phyloP scores from a whole-genome alignment of 2,113 vertebrate genomes.

The Passerina amoena region DNA sequence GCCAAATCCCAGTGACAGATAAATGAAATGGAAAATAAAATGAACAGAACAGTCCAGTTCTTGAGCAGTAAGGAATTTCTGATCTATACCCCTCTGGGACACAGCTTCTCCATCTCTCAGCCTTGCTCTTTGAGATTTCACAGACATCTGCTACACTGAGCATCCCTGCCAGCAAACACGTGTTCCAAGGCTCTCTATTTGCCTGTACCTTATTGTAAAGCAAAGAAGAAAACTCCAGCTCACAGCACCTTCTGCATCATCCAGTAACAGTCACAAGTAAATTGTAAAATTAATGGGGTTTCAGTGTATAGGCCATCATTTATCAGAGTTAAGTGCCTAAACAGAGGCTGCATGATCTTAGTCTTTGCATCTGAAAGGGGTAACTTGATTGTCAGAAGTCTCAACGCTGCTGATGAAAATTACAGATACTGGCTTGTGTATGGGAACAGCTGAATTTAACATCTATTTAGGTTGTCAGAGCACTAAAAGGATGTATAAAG shows the following conservation, averaged over 20 bases:
- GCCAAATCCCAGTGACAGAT: background rate
- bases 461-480: background rate
- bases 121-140: background rate
- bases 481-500: background rate
- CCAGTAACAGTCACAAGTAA: background rate
- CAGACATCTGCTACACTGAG: background rate
- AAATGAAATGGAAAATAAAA: slow-evolving; percentile 12
- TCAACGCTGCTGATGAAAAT: background rate
- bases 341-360: background rate
- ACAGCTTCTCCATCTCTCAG: background rate
- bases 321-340: background rate
- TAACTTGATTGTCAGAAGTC: slow-evolving; percentile 1
- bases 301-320: background rate
- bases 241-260: background rate
- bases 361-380: background rate
- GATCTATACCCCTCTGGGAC: background rate
- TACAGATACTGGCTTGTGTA: background rate
- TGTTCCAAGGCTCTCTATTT: background rate
- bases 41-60: background rate
- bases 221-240: background rate
- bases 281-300: background rate
- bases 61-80: background rate
- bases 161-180: background rate
- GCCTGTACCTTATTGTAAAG: background rate
- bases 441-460: background rate